Percentiles rank a stretch among this genome's conserved stretches.
Conservation (phyloP, 2,113 vertebrate genomes). For the Hypocryptadius cinnamomeus region DNA sequence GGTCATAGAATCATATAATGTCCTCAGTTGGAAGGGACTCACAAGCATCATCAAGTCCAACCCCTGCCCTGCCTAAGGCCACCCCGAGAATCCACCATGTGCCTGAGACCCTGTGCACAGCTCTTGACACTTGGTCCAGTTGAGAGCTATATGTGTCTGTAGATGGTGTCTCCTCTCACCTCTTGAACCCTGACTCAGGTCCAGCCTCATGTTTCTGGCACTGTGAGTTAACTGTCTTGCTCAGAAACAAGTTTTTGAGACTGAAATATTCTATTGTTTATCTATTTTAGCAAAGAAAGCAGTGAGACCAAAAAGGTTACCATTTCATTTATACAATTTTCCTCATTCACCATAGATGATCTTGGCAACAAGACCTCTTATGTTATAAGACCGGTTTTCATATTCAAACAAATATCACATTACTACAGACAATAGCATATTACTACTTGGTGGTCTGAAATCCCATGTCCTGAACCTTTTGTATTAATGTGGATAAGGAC, state of each 20-base stretch:
- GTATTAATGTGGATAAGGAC: not conserved
- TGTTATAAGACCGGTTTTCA: not conserved
- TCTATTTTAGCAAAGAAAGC: conserved; percentile 15
- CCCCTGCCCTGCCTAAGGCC: not conserved
- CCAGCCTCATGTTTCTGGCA: not conserved
- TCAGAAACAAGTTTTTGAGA: not conserved
- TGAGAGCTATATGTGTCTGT: not conserved
- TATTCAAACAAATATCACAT: conserved; percentile 28
- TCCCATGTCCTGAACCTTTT: not conserved
- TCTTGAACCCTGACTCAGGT: not conserved
- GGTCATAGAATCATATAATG: not conserved
- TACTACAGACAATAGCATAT: not conserved
- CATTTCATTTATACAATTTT: not conserved
- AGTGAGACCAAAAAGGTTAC: not conserved
- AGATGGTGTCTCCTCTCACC: not conserved
- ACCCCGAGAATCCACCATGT: not conserved
- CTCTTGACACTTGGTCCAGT: not conserved
- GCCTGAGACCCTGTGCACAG: not conserved
- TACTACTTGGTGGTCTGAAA: conserved; percentile 39
- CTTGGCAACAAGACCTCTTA: not conserved
- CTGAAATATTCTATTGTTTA: not conserved
- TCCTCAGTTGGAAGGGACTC: not conserved
- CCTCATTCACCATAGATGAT: not conserved
- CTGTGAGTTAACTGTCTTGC: not conserved
- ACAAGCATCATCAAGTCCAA: not conserved